Percentiles rank a stretch among this genome's conserved stretches.
Evolutionary conservation across 92 coral and sea anemone species (phyloP).

Genomic region (Plumapathes pennacea): DNA sequence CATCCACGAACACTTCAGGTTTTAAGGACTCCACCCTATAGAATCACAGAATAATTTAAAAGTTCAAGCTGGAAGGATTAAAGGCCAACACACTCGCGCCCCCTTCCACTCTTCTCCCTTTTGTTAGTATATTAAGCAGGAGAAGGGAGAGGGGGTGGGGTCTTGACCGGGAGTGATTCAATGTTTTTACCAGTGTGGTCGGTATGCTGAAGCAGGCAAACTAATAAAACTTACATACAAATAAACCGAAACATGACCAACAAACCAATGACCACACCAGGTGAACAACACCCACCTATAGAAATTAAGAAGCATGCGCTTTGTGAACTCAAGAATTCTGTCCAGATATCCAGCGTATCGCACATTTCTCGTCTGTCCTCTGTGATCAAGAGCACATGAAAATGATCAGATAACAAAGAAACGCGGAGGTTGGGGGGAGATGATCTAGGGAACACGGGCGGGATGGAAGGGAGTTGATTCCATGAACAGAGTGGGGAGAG

Average conservation of each 20-base stretch:
- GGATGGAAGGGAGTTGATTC: too few relatives aligned
- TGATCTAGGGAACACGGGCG: too few relatives aligned
- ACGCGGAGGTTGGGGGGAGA: too few relatives aligned
- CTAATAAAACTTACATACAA: background rate
- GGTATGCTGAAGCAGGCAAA: too few relatives aligned
- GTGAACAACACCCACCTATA: conserved; percentile 48
- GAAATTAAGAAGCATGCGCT: conserved; percentile 74
- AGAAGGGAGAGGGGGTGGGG: too few relatives aligned
- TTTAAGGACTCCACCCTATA: conserved; percentile 67
- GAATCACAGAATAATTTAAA: background rate
- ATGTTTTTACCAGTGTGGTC: too few relatives aligned
- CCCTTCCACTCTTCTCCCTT: too few relatives aligned
- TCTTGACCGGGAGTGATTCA: too few relatives aligned
- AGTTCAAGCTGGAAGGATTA: background rate
- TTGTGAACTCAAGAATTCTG: conserved; percentile 81
- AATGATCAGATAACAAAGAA: too few relatives aligned
- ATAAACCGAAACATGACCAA: background rate
- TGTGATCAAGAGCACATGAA: conserved; percentile 34
- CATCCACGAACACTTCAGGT: conserved; percentile 67
- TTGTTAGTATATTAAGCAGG: too few relatives aligned
- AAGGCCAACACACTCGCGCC: background rate
- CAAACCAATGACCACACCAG: background rate
- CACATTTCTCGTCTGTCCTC: conserved; percentile 83
- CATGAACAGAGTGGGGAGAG: too few relatives aligned
- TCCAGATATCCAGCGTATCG: conserved; percentile 81